These are phyloP conservation scores for Tangara arthus DNA, from an alignment of 2,797 vertebrate genomes.

Conservation along the genomic window DNA sequence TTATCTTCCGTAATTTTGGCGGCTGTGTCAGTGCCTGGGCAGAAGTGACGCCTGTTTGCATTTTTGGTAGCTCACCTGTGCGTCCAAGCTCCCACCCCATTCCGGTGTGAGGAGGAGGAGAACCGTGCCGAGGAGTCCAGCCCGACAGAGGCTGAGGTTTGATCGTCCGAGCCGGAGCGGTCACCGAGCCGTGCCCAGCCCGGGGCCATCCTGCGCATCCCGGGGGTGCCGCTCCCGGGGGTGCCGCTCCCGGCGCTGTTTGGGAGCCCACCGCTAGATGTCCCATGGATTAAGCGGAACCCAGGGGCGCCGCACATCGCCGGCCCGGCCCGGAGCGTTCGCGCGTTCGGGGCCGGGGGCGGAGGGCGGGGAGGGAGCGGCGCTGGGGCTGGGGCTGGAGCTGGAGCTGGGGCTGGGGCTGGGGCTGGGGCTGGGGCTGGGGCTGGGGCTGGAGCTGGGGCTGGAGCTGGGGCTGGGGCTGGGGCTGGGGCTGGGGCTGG, in stretches of 20 bases:
- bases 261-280: constrained; percentile 62
- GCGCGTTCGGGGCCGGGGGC: background rate
- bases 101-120: background rate
- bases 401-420: too few relatives aligned
- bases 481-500: too few relatives aligned
- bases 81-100: background rate
- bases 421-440: too few relatives aligned
- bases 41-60: accelerated
- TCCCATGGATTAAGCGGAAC: constrained; percentile 37
- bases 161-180: accelerated
- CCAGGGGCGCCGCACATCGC: background rate
- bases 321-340: background rate
- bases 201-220: background rate
- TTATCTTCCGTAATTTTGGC: background rate
- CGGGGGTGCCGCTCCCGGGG: too few relatives aligned
- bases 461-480: too few relatives aligned
- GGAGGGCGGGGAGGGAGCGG: background rate
- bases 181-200: background rate
- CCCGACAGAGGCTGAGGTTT: background rate
- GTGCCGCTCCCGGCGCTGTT: background rate
- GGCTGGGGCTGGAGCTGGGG: too few relatives aligned
- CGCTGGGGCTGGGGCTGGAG: too few relatives aligned
- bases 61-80: background rate
- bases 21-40: background rate
- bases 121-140: background rate